Conservation (phyloP, 2,888 invertebrate species). For the Quadriops clusia region DNA sequence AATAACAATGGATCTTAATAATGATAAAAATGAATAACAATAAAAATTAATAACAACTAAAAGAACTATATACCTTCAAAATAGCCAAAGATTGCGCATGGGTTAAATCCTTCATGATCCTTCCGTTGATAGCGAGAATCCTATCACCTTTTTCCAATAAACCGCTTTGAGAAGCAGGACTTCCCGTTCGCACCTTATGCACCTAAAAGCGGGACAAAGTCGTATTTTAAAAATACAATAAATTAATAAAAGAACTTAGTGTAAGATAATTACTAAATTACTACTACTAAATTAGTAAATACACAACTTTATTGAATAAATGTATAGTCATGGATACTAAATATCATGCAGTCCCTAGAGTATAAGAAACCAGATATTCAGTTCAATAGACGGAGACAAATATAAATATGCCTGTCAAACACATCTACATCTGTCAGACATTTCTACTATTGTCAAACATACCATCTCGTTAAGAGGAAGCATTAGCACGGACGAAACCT, state of each 20-base stretch:
- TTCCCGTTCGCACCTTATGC: constrained; percentile 75
- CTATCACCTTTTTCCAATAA: constrained; percentile 76
- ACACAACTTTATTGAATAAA: neutral
- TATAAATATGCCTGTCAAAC: no score
- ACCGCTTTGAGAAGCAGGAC: constrained; percentile 79
- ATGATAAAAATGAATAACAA: no score
- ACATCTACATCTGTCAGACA: no score
- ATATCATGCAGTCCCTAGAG: no score
- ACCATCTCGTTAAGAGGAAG: no score
- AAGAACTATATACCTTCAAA: constrained; percentile 53
- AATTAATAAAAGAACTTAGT: constrained; percentile 1
- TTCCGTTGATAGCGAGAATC: constrained; percentile 80
- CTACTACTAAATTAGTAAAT: neutral
- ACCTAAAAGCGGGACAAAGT: constrained; percentile 44
- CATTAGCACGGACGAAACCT: no score
- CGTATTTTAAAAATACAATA: neutral
- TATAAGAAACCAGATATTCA: no score
- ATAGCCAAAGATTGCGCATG: constrained; percentile 80
- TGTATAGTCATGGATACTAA: no score
- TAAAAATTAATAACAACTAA: no score
- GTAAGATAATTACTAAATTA: neutral
- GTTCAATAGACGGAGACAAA: no score
- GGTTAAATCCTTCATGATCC: constrained; percentile 68
- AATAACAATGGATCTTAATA: no score
- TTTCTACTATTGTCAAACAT: no score